A percentile compares a stretch with the other conserved stretches of the same genome.
These are phyloP conservation scores for Atherix ibis DNA, from an alignment of 2,888 invertebrate species.

Conservation along the genomic window DNA sequence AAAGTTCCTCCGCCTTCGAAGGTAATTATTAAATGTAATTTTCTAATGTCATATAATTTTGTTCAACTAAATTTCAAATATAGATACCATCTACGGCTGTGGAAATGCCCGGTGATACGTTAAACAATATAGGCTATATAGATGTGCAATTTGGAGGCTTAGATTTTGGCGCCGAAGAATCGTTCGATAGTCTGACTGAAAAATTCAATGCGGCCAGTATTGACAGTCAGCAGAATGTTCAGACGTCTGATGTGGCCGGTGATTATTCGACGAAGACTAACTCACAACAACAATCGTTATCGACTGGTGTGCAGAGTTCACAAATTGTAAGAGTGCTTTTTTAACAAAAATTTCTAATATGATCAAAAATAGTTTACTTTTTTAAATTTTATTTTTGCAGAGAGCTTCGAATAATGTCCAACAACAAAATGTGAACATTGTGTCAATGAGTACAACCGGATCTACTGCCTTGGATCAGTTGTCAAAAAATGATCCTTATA, in stretches of 20 bases:
- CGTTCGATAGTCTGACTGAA: slow-evolving; percentile 29
- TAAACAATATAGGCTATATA: slow-evolving; percentile 54
- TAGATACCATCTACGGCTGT: slow-evolving; percentile 88
- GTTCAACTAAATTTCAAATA: no score
- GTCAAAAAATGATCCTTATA: slow-evolving; percentile 30
- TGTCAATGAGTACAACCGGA: slow-evolving; percentile 17
- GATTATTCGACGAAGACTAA: slow-evolving; percentile 28
- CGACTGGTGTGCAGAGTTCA: slow-evolving; percentile 25
- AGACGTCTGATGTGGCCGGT: slow-evolving; percentile 18
- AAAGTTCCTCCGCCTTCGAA: slow-evolving; percentile 73
- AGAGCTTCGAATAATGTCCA: no score
- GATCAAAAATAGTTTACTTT: no score
- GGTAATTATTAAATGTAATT: slow-evolving; percentile 38
- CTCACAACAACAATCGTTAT: slow-evolving; percentile 15
- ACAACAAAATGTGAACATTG: slow-evolving; percentile 18
- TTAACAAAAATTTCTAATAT: no score
- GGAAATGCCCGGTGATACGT: slow-evolving; percentile 86
- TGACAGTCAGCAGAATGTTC: slow-evolving; percentile 22
- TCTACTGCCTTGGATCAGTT: slow-evolving; percentile 24
- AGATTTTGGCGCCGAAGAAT: slow-evolving; percentile 46
- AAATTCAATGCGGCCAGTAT: slow-evolving; percentile 27
- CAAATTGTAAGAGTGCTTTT: slow-evolving; percentile 32
- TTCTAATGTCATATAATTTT: no score
- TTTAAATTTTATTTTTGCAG: no score
- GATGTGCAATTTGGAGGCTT: slow-evolving; percentile 91